Evolutionary conservation across 2,113 vertebrate genomes (phyloP).

Genomic region (Catagonus wagneri): DNA sequence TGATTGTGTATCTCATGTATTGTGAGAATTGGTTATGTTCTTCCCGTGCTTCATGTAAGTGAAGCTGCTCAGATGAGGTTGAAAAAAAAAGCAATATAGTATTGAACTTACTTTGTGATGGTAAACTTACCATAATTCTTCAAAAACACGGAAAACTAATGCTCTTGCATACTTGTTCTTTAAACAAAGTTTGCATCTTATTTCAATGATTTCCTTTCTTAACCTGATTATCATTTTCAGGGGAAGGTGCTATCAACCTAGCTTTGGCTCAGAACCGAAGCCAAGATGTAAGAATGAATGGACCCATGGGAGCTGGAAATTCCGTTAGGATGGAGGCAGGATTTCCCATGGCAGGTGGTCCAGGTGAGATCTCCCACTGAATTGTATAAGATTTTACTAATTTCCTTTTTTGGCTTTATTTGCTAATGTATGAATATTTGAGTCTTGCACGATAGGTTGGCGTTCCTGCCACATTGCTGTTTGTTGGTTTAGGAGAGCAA

Average conservation of each 20-base stretch:
- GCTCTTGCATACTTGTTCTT: not conserved
- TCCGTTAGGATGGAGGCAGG: conserved; percentile 94
- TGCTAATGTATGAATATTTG: conserved; percentile 47
- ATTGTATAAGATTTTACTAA: conserved; percentile 50
- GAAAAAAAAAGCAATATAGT: not conserved
- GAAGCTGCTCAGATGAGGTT: conserved; percentile 18
- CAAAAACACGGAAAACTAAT: conserved; percentile 48
- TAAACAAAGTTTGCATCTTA: conserved; percentile 53
- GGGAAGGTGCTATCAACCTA: conserved; percentile 98
- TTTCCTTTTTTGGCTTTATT: conserved; percentile 48
- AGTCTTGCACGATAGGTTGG: not conserved
- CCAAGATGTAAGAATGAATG: conserved; percentile 97
- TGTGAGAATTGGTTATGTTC: conserved; percentile 22
- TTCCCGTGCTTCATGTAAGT: not conserved
- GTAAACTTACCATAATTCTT: conserved; percentile 55
- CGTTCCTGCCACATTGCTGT: conserved; percentile 6
- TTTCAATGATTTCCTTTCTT: conserved; percentile 64
- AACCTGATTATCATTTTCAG: conserved; percentile 84
- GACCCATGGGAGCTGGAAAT: conserved; percentile 92
- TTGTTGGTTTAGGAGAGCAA: conserved; percentile 56
- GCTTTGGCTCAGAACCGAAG: conserved; percentile 93
- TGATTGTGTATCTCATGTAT: not conserved
- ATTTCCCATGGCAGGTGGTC: conserved; percentile 93
- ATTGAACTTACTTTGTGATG: not conserved
- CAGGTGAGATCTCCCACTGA: conserved; percentile 87